A percentile compares a stretch with the other conserved stretches of the same genome.
Evolutionary conservation across 2,113 vertebrate genomes (phyloP).

Genomic region (Semnornis frantzii): DNA sequence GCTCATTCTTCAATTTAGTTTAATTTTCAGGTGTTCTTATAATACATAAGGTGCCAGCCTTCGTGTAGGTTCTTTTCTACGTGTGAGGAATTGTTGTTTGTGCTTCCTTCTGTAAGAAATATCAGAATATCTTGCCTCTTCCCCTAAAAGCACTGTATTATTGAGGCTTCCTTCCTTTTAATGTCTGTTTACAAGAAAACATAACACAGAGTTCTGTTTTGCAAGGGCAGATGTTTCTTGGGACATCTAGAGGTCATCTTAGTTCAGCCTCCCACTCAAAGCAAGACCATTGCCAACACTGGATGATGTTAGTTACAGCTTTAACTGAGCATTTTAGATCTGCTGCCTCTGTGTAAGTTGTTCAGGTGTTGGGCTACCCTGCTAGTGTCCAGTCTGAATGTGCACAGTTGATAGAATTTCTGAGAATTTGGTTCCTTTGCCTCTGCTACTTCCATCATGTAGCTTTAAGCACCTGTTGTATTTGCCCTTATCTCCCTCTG

Average conservation of each 20-base stretch:
- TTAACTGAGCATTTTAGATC: not conserved
- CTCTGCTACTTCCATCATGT: not conserved
- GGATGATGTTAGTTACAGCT: not conserved
- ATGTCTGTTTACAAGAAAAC: not conserved
- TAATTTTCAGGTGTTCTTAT: not conserved
- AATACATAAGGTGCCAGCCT: not conserved
- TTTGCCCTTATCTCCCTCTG: not conserved
- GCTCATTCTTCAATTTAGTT: not conserved
- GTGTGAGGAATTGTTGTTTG: not conserved
- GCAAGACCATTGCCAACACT: not conserved
- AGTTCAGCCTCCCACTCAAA: constrained; percentile 26
- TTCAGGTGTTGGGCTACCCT: not conserved
- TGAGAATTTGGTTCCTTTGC: not conserved
- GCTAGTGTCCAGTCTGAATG: not conserved
- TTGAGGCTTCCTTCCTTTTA: not conserved
- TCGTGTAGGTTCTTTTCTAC: not conserved
- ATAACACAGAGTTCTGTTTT: not conserved
- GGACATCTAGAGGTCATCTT: constrained; percentile 39
- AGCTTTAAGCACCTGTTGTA: not conserved
- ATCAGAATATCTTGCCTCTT: not conserved
- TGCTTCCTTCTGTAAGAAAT: not conserved
- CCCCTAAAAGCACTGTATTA: not conserved
- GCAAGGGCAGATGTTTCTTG: constrained; percentile 11
- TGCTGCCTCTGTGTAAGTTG: not conserved
- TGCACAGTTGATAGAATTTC: not conserved